These are phyloP conservation scores for Leptestheria dahalacensis DNA, from an alignment of 1,140 invertebrate species.

Conservation along the genomic window DNA sequence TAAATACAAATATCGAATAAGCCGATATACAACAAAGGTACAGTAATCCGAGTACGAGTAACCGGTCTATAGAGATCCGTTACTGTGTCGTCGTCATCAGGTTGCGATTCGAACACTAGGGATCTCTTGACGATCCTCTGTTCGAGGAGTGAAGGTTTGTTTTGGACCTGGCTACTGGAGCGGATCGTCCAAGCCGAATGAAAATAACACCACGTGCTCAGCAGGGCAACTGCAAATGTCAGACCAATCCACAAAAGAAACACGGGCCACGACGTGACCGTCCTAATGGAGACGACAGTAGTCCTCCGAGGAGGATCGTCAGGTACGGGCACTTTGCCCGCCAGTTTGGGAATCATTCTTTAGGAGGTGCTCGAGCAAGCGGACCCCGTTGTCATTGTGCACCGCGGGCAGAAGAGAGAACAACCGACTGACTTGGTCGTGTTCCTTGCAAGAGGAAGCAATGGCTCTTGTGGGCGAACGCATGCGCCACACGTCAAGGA, in stretches of 20 bases:
- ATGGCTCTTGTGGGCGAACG: background rate
- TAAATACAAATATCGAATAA: constrained; percentile 7
- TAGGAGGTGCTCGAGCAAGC: background rate
- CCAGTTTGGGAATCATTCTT: background rate
- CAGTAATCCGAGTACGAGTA: background rate
- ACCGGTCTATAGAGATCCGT: background rate
- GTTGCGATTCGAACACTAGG: no score
- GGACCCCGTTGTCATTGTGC: background rate
- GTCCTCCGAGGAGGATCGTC: no score
- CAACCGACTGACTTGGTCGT: background rate
- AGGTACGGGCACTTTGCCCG: no score
- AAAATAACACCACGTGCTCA: constrained; percentile 2
- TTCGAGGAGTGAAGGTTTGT: background rate
- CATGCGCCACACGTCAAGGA: background rate
- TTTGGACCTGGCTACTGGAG: constrained; percentile 2
- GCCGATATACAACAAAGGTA: constrained; percentile 4
- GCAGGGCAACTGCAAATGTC: background rate
- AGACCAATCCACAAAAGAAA: background rate
- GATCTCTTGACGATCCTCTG: no score
- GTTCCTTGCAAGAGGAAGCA: background rate
- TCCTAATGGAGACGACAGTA: background rate
- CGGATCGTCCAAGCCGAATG: constrained; percentile 6
- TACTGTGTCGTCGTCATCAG: no score
- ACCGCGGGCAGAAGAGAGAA: background rate
- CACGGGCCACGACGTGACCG: constrained; percentile 5